Percentiles rank a stretch among this genome's conserved stretches.
phyloP scores from a whole-genome alignment of 2,888 invertebrate species.

The Branchellion lobata region DNA sequence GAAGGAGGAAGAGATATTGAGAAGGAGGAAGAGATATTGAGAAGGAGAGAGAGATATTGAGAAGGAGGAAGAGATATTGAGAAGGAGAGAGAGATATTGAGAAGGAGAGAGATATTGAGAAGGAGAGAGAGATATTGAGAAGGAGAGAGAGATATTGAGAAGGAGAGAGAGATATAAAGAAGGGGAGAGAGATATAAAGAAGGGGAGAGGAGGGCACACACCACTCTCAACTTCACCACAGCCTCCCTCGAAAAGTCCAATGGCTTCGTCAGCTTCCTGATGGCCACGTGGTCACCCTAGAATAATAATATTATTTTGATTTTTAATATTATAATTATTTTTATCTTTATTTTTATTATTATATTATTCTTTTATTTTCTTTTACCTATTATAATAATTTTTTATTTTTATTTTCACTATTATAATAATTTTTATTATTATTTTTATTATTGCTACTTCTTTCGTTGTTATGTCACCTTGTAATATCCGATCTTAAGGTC shows the following conservation, averaged over 20 bases:
- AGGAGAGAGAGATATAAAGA: not conserved
- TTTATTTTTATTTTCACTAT: too few species aligned
- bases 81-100: too few species aligned
- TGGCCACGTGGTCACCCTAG: constrained; percentile 53
- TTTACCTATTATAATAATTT: not conserved
- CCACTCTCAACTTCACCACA: constrained; percentile 84
- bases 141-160: not conserved
- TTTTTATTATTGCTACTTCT: not conserved
- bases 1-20: too few species aligned
- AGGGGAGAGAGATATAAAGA: too few species aligned
- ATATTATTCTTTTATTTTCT: not conserved
- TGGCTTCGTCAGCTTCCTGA: constrained; percentile 52
- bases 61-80: too few species aligned
- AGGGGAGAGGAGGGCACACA: too few species aligned
- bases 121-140: not conserved
- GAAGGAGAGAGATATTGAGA: too few species aligned
- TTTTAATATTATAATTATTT: too few species aligned
- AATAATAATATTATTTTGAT: too few species aligned
- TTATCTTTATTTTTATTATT: not conserved
- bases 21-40: too few species aligned
- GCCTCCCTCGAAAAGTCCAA: constrained; percentile 80
- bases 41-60: too few species aligned
- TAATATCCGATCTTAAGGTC: constrained; percentile 86
- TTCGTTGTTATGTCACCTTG: too few species aligned
- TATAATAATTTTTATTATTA: not conserved